These are phyloP conservation scores for Barypeithes pellucidus DNA, from an alignment of 2,888 invertebrate species.

Conservation along the genomic window DNA sequence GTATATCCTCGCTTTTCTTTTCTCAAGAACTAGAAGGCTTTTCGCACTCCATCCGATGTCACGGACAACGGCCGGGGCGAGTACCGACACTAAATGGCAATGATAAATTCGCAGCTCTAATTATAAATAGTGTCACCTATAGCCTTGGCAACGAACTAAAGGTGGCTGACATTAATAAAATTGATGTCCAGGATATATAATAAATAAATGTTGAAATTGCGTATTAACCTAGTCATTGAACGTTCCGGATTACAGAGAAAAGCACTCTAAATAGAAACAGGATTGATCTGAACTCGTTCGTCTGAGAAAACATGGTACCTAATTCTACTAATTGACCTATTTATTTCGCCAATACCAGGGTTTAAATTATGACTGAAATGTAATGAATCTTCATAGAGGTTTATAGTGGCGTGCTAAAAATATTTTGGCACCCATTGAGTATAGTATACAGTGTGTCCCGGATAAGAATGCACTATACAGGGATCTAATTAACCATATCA, in stretches of 20 bases:
- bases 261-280: slow-evolving; percentile 23
- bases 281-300: slow-evolving; percentile 12
- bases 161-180: neutral
- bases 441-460: too few species aligned
- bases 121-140: too few species aligned
- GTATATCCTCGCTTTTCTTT: too few species aligned
- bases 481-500: too few species aligned
- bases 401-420: too few species aligned
- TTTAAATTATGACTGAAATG: slow-evolving; percentile 18
- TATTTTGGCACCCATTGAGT: too few species aligned
- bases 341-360: slow-evolving; percentile 15
- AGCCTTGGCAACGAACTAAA: too few species aligned
- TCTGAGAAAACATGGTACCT: slow-evolving; percentile 11
- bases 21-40: too few species aligned
- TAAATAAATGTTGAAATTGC: neutral
- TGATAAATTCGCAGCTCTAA: too few species aligned
- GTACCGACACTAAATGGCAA: neutral
- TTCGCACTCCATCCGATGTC: too few species aligned
- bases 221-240: neutral
- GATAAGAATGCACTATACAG: too few species aligned
- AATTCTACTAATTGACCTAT: slow-evolving; percentile 17
- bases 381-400: neutral
- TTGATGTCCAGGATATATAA: neutral
- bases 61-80: too few species aligned
- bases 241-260: slow-evolving; percentile 14